These are phyloP conservation scores for Caranx ignobilis DNA, from an alignment of 2,113 vertebrate genomes.

Conservation along the genomic window DNA sequence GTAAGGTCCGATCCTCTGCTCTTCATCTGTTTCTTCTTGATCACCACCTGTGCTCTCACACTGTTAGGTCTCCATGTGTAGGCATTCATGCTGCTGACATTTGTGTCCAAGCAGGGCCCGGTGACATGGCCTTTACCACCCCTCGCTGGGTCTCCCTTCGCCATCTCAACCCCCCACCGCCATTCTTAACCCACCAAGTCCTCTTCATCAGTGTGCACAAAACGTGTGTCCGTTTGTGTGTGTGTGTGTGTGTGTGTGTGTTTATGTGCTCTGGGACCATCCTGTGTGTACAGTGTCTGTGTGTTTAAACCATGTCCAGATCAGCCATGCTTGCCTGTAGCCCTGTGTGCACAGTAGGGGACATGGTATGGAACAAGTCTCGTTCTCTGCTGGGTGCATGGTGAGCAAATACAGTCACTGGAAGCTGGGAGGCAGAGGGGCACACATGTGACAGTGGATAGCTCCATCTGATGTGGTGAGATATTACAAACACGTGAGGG, in stretches of 20 bases:
- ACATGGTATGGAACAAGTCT: slow-evolving; percentile 46
- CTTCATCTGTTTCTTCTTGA: slow-evolving; percentile 49
- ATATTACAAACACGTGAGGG: not conserved
- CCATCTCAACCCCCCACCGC: slow-evolving; percentile 63
- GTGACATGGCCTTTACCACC: slow-evolving; percentile 77
- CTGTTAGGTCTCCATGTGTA: slow-evolving; percentile 60
- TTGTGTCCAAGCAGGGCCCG: slow-evolving; percentile 69
- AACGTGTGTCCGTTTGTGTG: slow-evolving; percentile 47
- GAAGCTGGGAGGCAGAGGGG: not conserved
- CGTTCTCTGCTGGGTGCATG: slow-evolving; percentile 59
- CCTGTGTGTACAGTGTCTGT: slow-evolving; percentile 60
- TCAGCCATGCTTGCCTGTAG: slow-evolving; percentile 57
- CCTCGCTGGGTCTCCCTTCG: slow-evolving; percentile 64
- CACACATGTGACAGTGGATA: not conserved
- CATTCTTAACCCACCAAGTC: slow-evolving; percentile 64
- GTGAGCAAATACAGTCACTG: slow-evolving; percentile 49
- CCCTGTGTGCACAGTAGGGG: slow-evolving; percentile 66
- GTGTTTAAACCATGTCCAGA: slow-evolving; percentile 69
- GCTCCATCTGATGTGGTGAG: slow-evolving; percentile 13
- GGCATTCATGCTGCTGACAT: slow-evolving; percentile 75
- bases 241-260: slow-evolving; percentile 5
- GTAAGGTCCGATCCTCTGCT: slow-evolving; percentile 2
- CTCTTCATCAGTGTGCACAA: slow-evolving; percentile 57
- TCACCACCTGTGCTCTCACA: slow-evolving; percentile 50
- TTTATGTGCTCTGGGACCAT: slow-evolving; percentile 43